Evolutionary conservation across 2,113 vertebrate species (phyloP), one percentile per base, ranked within the genome.

Genomic region (Numida meleagris): DNA sequence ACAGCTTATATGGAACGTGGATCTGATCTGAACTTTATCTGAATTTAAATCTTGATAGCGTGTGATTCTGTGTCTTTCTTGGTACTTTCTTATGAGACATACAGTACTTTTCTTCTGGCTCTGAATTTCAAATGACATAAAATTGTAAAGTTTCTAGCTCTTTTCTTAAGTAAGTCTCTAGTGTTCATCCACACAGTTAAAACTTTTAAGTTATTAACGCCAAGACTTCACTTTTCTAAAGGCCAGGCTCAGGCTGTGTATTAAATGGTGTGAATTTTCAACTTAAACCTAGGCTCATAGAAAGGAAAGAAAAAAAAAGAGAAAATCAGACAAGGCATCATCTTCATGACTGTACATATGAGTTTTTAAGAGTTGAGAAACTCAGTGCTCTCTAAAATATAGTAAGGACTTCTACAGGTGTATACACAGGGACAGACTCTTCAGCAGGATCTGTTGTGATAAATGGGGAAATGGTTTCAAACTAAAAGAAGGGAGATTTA

Each of bases 301-400:
- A 50, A 50, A 50, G 48, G 13, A 50, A 50, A 46, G 45, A 17
- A 46, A 58, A 20, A n/a, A 55, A 29, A 55, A n/a, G 21, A 36
- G 16, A n/a, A 27, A 40, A 14, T 10, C 51, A 43, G 14, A 25
- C 17, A 27, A 70, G 45, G 29, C 25, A 34, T 16, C 15, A 53
- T 20, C 19, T 34, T 4, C 23, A 13, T 13, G 21, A 38, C 8
- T 58, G 12, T 38, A 38, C 0, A 0, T 24, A 20, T 0, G 2
- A n/a, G n/a, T 72, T 77, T 40, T 38, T 65, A n/a, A 50, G 63
- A 36, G 33, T 3, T 58, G 25, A 57, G 57, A 38, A 63, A 13
- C 7, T 12, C 25, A 10, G 4, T 27, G 5, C 15, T 16, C 16
- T 40, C 21, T 7, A 68, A 50, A 68, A n/a, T 11, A 61, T 2